Evolutionary conservation across 1,140 invertebrate species (phyloP).

Genomic region (Platorchestia sp.): DNA sequence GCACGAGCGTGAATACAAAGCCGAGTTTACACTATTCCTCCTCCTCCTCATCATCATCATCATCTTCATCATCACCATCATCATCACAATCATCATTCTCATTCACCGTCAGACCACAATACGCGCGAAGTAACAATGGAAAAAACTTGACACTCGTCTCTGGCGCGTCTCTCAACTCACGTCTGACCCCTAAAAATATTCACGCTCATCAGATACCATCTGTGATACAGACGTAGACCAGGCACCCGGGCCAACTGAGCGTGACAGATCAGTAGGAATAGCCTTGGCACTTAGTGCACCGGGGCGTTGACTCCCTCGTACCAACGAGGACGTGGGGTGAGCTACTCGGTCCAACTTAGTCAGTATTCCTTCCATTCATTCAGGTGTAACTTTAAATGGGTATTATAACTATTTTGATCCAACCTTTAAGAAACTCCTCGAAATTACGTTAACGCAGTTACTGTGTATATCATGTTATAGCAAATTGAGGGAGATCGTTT

Average conservation of each 20-base stretch:
- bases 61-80: not conserved
- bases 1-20: not conserved
- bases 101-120: not conserved
- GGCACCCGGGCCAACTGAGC: not conserved
- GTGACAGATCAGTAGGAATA: conserved; percentile 14
- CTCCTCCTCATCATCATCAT: not conserved
- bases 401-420: too few species aligned
- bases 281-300: not conserved
- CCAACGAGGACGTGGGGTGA: not conserved
- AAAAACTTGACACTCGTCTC: not conserved
- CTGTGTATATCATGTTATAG: too few species aligned
- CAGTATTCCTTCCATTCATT: not conserved
- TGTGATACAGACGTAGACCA: not conserved
- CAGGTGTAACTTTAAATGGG: too few species aligned
- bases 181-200: conserved; percentile 25
- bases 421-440: too few species aligned
- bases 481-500: too few species aligned
- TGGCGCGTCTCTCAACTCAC: not conserved
- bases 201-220: conserved; percentile 12
- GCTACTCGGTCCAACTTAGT: not conserved
- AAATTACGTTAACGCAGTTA: too few species aligned
- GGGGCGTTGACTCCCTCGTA: not conserved
- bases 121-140: conserved; percentile 15
- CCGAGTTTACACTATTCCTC: not conserved
- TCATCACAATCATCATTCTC: too few species aligned